phyloP scores from a whole-genome alignment of 1,140 invertebrate species.

The Lordiphosa mommai region DNA sequence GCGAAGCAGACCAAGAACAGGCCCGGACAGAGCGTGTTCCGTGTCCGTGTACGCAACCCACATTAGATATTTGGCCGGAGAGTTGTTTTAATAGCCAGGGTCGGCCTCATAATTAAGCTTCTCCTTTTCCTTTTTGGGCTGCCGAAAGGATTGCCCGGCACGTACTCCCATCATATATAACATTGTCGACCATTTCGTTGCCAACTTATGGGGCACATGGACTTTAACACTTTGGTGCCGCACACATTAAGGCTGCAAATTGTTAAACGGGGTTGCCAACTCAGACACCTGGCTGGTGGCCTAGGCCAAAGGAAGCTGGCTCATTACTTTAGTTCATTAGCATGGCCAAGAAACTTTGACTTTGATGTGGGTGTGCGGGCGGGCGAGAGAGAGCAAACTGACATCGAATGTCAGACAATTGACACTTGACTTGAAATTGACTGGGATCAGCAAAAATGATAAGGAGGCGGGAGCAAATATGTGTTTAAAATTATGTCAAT shows the following conservation, averaged over 20 bases:
- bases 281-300: constrained; percentile 3
- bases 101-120: constrained; percentile 66
- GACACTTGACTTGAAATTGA: constrained; percentile 48
- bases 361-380: constrained; percentile 16
- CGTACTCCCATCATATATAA: constrained; percentile 65
- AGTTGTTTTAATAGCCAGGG: constrained; percentile 70
- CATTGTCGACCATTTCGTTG: constrained; percentile 46
- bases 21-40: constrained; percentile 6
- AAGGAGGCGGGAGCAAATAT: too few species aligned
- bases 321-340: constrained; percentile 71
- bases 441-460: too few species aligned
- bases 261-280: constrained; percentile 56
- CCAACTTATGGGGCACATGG: constrained; percentile 64
- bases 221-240: constrained; percentile 71
- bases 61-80: constrained; percentile 54
- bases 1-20: background rate
- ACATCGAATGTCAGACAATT: constrained; percentile 46
- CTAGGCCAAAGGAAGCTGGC: constrained; percentile 19
- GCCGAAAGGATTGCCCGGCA: constrained; percentile 48
- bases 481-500: too few species aligned
- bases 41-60: constrained; percentile 7
- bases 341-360: constrained; percentile 48
- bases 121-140: constrained; percentile 8
- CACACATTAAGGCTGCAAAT: constrained; percentile 68
- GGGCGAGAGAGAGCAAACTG: background rate